Evolutionary conservation across 2,113 vertebrate genomes (phyloP), one percentile per base, ranked within the genome.

Genomic region (Psittacula cyanocephala): DNA sequence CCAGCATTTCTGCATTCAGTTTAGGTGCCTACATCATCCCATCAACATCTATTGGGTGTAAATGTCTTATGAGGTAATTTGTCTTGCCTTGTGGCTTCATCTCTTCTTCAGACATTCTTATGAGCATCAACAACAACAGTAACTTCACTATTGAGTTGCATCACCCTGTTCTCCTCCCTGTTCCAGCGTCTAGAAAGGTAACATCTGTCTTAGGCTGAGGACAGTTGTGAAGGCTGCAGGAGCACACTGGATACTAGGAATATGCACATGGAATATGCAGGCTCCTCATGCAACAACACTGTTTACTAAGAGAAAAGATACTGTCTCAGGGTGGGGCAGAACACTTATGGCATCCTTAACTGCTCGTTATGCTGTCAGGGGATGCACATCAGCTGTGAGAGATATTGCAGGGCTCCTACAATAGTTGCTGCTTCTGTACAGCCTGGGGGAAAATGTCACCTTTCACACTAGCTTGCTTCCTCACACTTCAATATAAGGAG

Each of bases 361-460:
- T 59, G 49, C 46, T 68, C 47, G 41, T 17, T 59, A 10, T 50
- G 60, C 55, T 83, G 80, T 46, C 59, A 69, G 79, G 68, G 82
- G 63, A 37, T 55, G 46, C 46, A 37, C 55, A 50, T 83, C 64
- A 75, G 29, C 88, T 81, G 20, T 81, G 64, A 2, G 17, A 77
- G n/a, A 50, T 25, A 39, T 22, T 59, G 18, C 9, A 33, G n/a
- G 0, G 0, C 25, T 60, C 85, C 62, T 17, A 41, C 70, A 87
- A 78, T 52, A 86, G 49, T n/a, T 95, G 47, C 68, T 84, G 57
- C 80, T 87, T 92, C 70, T 84, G 55, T 47, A 31, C 39, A 95
- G 75, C 55, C 50, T 86, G 41, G 41, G 19, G 55, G 16, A 86
- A 93, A 71, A 49, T 24, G 25, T 22, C 77, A 33, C 52, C 11